Percentiles rank a stretch among this genome's conserved stretches.
These are phyloP conservation scores for Cranoglanis bouderius DNA, from an alignment of 2,113 vertebrate genomes.

Conservation along the genomic window DNA sequence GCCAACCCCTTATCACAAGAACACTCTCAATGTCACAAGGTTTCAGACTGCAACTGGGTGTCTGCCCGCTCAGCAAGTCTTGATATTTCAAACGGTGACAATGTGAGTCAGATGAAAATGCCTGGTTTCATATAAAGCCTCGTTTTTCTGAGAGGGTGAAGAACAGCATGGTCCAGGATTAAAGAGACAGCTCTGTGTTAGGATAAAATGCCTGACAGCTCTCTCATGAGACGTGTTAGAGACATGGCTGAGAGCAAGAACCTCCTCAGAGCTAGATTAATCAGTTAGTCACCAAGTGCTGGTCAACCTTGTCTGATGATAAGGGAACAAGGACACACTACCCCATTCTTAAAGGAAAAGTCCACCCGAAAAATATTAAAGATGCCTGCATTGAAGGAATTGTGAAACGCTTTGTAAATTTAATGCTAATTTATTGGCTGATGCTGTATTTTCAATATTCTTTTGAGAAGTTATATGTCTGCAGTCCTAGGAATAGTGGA, in stretches of 20 bases:
- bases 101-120: constrained; percentile 7
- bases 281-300: background rate
- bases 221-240: background rate
- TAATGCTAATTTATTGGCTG: background rate
- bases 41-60: constrained; percentile 18
- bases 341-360: background rate
- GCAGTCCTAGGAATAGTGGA: background rate
- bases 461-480: background rate
- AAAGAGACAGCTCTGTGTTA: constrained; percentile 1
- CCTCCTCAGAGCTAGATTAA: background rate
- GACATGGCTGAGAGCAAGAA: background rate
- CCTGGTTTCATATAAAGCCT: background rate
- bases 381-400: background rate
- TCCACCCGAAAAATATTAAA: background rate
- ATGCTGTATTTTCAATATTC: background rate
- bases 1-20: constrained; percentile 30
- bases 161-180: background rate
- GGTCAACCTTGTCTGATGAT: constrained; percentile 7
- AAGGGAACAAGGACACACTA: background rate
- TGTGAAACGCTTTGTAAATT: background rate
- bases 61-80: constrained; percentile 37
- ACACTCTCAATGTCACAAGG: constrained; percentile 23
- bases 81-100: constrained; percentile 62
- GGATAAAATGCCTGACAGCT: background rate
- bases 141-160: background rate